Percentiles rank a stretch among this genome's conserved stretches.
These are phyloP conservation scores for Pseudorectes ferrugineus DNA, from an alignment of 2,113 vertebrate species.

Conservation along the genomic window DNA sequence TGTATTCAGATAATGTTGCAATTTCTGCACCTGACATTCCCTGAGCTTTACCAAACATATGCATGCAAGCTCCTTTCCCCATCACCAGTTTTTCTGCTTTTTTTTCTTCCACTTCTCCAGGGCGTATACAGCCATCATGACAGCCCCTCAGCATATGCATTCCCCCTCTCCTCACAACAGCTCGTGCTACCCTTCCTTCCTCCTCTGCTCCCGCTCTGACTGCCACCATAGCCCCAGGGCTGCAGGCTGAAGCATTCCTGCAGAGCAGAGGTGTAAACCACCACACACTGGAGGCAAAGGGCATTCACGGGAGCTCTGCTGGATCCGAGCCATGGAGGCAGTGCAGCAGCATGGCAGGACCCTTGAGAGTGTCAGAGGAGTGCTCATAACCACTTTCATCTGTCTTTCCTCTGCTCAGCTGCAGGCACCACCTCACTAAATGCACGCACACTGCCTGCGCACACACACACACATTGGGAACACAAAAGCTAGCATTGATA, in stretches of 20 bases:
- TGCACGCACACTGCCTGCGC: fast-evolving
- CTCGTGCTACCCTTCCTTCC: not conserved
- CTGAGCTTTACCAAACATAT: not conserved
- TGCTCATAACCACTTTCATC: not conserved
- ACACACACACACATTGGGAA: fast-evolving
- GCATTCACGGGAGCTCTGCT: not conserved
- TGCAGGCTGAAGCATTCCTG: not conserved
- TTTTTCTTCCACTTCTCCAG: not conserved
- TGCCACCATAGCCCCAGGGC: not conserved
- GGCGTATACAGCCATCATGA: not conserved
- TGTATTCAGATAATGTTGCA: not conserved
- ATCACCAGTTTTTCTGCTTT: not conserved
- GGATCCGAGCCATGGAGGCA: not conserved
- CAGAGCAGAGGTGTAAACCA: not conserved
- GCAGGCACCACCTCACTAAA: not conserved
- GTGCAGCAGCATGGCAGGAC: not conserved
- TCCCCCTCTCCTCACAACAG: not conserved
- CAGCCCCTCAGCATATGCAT: fast-evolving
- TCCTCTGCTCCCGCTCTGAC: fast-evolving
- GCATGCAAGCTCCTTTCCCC: not conserved
- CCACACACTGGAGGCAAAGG: not conserved
- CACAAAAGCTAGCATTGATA: not conserved
- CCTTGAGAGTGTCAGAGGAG: not conserved
- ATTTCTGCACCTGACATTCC: not conserved
- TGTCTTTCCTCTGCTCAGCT: not conserved